These are phyloP conservation scores for Drosophila testacea DNA, from an alignment of 2,888 invertebrate species.

Conservation along the genomic window DNA sequence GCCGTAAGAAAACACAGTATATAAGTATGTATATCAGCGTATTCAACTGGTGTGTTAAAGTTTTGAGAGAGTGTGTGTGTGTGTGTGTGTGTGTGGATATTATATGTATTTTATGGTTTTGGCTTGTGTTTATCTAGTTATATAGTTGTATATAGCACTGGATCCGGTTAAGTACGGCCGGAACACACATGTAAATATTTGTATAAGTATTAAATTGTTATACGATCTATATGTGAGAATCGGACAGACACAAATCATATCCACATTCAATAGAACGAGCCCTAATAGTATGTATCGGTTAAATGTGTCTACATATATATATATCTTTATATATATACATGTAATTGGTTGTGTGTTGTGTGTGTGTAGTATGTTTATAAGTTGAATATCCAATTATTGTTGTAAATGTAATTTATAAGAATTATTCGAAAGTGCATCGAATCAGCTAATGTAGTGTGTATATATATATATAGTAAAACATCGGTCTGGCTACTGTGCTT, in stretches of 20 bases:
- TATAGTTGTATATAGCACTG: constrained; percentile 54
- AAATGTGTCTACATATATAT: constrained; percentile 18
- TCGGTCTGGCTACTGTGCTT: constrained; percentile 50
- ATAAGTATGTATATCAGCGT: constrained; percentile 25
- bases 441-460: constrained; percentile 37
- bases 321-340: constrained; percentile 8
- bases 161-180: constrained; percentile 64
- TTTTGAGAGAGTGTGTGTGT: constrained; percentile 18
- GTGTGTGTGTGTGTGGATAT: constrained; percentile 9
- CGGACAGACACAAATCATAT: constrained; percentile 37
- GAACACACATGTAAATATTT: constrained; percentile 46
- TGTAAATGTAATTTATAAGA: constrained; percentile 28
- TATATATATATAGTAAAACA: constrained; percentile 45
- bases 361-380: constrained; percentile 34
- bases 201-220: constrained; percentile 15
- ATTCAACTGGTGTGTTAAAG: constrained; percentile 37
- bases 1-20: constrained; percentile 48
- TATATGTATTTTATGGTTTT: constrained; percentile 23
- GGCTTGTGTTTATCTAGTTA: constrained; percentile 26
- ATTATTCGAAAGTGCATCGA: constrained; percentile 68
- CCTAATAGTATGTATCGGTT: constrained; percentile 16
- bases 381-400: constrained; percentile 45
- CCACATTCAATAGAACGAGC: constrained; percentile 13
- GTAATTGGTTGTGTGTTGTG: constrained; percentile 20
- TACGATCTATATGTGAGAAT: constrained; percentile 1